A percentile compares a stretch with the other conserved stretches of the same genome.
Evolutionary conservation across 2,888 invertebrate genomes (phyloP).

Genomic region (Ametastegia equiseti): DNA sequence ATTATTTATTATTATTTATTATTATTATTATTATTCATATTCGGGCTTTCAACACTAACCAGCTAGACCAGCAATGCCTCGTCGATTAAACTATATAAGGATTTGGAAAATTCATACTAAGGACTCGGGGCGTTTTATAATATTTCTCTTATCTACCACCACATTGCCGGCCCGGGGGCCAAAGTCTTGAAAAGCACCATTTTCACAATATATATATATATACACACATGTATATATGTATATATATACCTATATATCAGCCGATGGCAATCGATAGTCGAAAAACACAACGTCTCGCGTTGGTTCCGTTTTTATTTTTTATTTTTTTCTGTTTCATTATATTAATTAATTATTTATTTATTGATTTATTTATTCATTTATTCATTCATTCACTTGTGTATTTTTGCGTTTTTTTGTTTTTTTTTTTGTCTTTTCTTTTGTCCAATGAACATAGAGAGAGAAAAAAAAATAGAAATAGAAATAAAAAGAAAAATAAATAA

Average conservation of each 20-base stretch:
- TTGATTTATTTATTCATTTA: too few species aligned
- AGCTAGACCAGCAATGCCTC: slow-evolving; percentile 47
- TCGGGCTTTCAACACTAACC: slow-evolving; percentile 36
- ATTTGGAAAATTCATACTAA: slow-evolving; percentile 45
- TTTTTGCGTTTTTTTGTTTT: too few species aligned
- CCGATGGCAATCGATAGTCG: slow-evolving; percentile 4
- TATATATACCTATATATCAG: not conserved
- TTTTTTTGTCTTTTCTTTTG: too few species aligned
- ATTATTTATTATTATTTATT: not conserved
- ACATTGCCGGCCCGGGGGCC: slow-evolving; percentile 73
- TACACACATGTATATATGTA: not conserved
- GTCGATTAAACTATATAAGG: slow-evolving; percentile 41
- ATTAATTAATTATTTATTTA: too few species aligned
- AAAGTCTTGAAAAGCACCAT: slow-evolving; percentile 66
- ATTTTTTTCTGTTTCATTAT: too few species aligned
- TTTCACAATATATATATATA: not conserved
- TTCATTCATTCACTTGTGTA: too few species aligned
- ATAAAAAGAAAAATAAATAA: not conserved
- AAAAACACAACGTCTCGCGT: slow-evolving; percentile 7
- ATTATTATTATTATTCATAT: not conserved
- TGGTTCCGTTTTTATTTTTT: not conserved
- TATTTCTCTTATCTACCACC: slow-evolving; percentile 58
- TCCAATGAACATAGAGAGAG: not conserved
- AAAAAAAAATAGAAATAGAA: not conserved
- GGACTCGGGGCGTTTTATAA: slow-evolving; percentile 23